phyloP scores from a whole-genome alignment of 2,888 invertebrate species.

The Agrochola lychnidis region DNA sequence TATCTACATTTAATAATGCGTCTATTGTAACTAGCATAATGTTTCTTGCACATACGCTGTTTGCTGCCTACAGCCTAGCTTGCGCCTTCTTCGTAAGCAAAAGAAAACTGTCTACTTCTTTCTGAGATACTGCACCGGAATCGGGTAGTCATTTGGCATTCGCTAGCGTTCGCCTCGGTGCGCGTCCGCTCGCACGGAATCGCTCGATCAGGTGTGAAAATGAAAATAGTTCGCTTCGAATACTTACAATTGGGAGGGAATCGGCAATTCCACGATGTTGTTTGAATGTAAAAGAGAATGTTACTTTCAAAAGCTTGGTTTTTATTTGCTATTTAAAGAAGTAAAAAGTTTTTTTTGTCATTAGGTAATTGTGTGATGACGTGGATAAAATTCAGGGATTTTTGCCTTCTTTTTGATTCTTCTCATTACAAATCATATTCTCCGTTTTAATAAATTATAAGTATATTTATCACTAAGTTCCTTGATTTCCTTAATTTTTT shows the following conservation, averaged over 20 bases:
- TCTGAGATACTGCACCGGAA: slow-evolving; percentile 43
- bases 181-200: slow-evolving; percentile 24
- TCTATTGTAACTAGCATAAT: background rate
- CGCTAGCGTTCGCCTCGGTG: slow-evolving; percentile 31
- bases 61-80: background rate
- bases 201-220: slow-evolving; percentile 60
- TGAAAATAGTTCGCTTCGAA: slow-evolving; percentile 43
- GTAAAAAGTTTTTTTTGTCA: background rate
- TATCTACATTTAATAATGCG: background rate
- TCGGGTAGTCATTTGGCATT: slow-evolving; percentile 49
- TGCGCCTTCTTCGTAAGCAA: background rate
- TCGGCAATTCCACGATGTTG: slow-evolving; percentile 5
- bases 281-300: slow-evolving; percentile 18
- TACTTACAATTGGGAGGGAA: slow-evolving; percentile 23
- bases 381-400: background rate
- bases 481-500: too few relatives aligned
- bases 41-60: too few relatives aligned
- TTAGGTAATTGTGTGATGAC: background rate
- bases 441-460: background rate
- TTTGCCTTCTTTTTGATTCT: too few relatives aligned
- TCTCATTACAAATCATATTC: background rate
- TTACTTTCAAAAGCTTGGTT: background rate
- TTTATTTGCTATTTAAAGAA: background rate
- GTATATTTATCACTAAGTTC: too few relatives aligned
- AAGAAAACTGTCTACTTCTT: slow-evolving; percentile 3